A percentile compares a stretch with the other conserved stretches of the same genome.
Conservation (phyloP, 2,888 invertebrate species). For the Plagiodera versicolora region DNA sequence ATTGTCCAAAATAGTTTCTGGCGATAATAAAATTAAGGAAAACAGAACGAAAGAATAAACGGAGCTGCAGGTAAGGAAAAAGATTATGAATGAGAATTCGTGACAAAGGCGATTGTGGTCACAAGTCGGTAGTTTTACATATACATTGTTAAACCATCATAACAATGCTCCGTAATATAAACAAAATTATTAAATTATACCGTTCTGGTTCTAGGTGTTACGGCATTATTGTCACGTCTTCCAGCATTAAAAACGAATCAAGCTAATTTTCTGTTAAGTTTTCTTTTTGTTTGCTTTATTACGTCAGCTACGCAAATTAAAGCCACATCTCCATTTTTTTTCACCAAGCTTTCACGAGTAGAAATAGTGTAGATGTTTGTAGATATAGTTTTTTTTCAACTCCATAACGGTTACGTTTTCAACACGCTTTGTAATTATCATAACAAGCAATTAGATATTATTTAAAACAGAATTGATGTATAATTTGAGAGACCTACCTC, state of each 20-base stretch:
- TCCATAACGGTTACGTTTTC: not conserved
- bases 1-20: too few species aligned
- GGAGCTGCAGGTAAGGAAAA: not conserved
- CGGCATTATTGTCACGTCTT: constrained; percentile 54
- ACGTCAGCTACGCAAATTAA: constrained; percentile 48
- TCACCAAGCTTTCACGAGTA: not conserved
- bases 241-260: constrained; percentile 55
- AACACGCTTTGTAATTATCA: not conserved
- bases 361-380: not conserved
- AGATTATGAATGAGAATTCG: not conserved
- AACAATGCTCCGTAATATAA: constrained; percentile 47
- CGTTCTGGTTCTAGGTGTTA: constrained; percentile 55
- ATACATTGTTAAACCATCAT: constrained; percentile 45
- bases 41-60: too few species aligned
- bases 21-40: too few species aligned
- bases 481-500: constrained; percentile 12
- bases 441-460: not conserved
- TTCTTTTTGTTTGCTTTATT: constrained; percentile 39
- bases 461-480: constrained; percentile 10
- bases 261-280: constrained; percentile 36
- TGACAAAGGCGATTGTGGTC: not conserved
- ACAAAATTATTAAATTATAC: constrained; percentile 55
- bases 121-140: not conserved
- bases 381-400: not conserved
- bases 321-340: not conserved